phyloP scores from a whole-genome alignment of 2,797 vertebrate species.

The Anomalospiza imberbis region DNA sequence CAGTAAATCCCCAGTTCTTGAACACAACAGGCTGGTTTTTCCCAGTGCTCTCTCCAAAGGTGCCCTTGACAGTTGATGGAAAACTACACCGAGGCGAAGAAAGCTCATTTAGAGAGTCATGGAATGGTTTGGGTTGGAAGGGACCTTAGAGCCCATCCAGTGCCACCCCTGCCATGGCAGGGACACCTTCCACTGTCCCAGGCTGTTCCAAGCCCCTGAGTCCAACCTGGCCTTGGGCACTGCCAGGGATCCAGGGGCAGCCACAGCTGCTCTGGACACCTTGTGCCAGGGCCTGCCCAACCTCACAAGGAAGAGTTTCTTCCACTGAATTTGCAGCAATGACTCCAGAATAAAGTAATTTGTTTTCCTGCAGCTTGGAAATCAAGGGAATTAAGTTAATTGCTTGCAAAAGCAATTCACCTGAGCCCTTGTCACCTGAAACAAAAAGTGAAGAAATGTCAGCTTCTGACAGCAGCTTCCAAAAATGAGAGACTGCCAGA shows the following conservation, averaged over 20 bases:
- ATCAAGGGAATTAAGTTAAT: neutral
- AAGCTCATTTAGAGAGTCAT: neutral
- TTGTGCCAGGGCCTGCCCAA: neutral
- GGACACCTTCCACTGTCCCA: neutral
- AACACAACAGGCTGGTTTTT: neutral
- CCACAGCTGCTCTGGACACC: neutral
- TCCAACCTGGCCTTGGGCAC: neutral
- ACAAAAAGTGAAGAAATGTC: neutral
- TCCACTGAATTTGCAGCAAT: neutral
- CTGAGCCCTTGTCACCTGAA: neutral
- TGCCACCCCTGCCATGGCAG: neutral
- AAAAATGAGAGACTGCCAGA: neutral
- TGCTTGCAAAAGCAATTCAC: neutral
- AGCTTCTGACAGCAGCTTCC: neutral
- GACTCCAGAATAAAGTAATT: neutral
- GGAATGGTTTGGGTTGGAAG: neutral
- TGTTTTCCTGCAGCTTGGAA: neutral
- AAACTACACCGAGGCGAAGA: neutral
- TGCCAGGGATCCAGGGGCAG: neutral
- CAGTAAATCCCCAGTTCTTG: neutral
- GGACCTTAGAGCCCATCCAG: accelerated
- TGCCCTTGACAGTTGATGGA: neutral
- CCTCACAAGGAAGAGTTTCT: neutral
- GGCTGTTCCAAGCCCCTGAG: neutral
- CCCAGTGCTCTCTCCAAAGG: neutral